Base-by-base conservation (phyloP, 2,888 invertebrate species). In the Ganaspis brasiliensis region DNA sequence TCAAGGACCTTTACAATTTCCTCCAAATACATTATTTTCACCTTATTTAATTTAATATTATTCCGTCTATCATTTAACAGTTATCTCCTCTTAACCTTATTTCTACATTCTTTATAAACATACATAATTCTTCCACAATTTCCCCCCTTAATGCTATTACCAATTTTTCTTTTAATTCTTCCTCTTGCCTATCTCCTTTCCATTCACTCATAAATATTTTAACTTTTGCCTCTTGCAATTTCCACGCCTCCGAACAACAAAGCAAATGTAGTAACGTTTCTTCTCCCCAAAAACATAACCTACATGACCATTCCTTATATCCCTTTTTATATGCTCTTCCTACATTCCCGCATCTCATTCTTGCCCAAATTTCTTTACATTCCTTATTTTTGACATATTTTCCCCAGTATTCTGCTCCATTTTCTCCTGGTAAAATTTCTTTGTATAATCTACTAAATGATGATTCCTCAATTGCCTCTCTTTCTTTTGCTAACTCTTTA, bases 341-440 rank as follows among this genome's bases (percentile, higher is more conserved):
- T 55, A 72, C n/a, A 40, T 56, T 72, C 1, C 72, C 56, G 31
- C 72, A 72, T 9, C 55, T 55, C 16, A 72, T 56, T 35, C 72
- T 72, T 8, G 72, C 56, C 74, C 63, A 76, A 12, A 59, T 14
- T 71, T 26, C 55, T 37, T 45, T 67, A 3, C 21, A 24, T 37
- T 61, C 37, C 21, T 40, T 35, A 9, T 57, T 67, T 14, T 14
- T 52, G 8, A 24, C 12, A 24, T 56, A 16, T 16, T 35, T 26
- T 19, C 26, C 55, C 21, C 24, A 26, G 14, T 35, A 26, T 6
- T 73, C 67, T 14, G 31, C 26, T 70, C 26, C 16, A 16, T 9
- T 52, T 19, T 1, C 19, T n/a, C n/a, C 0, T 19, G n/a, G n/a
- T 8, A 52, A 6, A 5, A 52, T 16, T 52, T 52, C 19, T 8